phyloP scores from a whole-genome alignment of 1,140 invertebrate genomes.

The Caenorhabditis briggsae region DNA sequence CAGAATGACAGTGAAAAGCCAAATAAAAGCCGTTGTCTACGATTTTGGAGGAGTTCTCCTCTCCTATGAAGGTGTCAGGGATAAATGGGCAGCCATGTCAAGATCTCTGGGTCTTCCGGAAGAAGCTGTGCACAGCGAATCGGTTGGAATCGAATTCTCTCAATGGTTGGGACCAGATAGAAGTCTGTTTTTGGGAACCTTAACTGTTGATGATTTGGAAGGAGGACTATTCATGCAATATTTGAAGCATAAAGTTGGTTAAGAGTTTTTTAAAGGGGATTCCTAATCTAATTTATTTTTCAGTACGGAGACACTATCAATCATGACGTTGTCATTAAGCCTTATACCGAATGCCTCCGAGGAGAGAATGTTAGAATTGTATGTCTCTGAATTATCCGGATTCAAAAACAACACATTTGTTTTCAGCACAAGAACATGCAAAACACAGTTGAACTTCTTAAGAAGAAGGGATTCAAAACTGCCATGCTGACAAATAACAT shows the following conservation, averaged over 20 bases:
- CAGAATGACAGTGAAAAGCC: not conserved
- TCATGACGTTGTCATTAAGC: slow-evolving; percentile 34
- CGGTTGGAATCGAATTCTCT: slow-evolving; percentile 41
- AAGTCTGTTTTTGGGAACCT: slow-evolving; percentile 44
- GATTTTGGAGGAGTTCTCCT: slow-evolving; percentile 57
- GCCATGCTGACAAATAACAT: slow-evolving; percentile 59
- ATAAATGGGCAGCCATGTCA: slow-evolving; percentile 28
- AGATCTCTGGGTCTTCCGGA: slow-evolving; percentile 21
- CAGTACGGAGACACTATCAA: slow-evolving; percentile 30
- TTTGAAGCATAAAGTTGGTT: slow-evolving; percentile 5
- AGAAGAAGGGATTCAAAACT: slow-evolving; percentile 42
- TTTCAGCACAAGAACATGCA: slow-evolving; percentile 52
- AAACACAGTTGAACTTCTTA: slow-evolving; percentile 10
- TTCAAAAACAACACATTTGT: not conserved
- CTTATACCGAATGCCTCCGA: slow-evolving; percentile 30
- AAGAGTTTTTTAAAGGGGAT: not conserved
- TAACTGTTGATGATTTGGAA: slow-evolving; percentile 56
- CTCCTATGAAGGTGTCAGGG: slow-evolving; percentile 40
- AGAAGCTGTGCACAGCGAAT: slow-evolving; percentile 1
- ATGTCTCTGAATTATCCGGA: not conserved
- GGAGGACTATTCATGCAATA: slow-evolving; percentile 49
- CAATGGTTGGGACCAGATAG: slow-evolving; percentile 52
- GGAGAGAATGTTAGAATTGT: slow-evolving; percentile 44
- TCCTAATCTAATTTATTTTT: slow-evolving; percentile 1
- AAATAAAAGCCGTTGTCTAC: slow-evolving; percentile 58